Base-by-base conservation (phyloP, 2,888 invertebrate genomes). In the Stenodema calcarata region DNA sequence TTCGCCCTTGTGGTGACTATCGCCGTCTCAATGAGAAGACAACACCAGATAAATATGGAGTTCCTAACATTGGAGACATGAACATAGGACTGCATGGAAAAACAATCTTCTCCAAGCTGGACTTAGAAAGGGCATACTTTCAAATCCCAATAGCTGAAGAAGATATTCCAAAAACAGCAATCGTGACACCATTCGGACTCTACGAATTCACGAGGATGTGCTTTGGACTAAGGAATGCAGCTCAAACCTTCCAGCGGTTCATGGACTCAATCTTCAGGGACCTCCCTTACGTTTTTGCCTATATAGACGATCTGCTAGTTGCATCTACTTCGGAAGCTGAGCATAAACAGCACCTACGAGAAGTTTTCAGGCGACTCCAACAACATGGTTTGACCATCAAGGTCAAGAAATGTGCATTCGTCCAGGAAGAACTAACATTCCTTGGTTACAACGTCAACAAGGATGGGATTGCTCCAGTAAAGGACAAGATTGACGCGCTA, bases 1-100 rank as follows among this genome's bases (percentile, higher is more conserved):
- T 23, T 27, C 23, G 90, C 62, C 89, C 90, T 0, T 90, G 91
- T 82, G 91, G 91, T 6, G 91, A 89, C 88, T 92, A 91, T 86
- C 86, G 91, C 0, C 16, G 30, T 0, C 88, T 91, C 0, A 92
- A 91, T 87, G 82, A 88, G 0, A 78, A 80, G 0, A 91, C 91
- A 0, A 84, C 90, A 0, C 90, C 90, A 0, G 91, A 91, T 87
- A 76, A 89, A 2, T 91, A 91, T 85, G 91, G 91, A 0, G 87
- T 91, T 1, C 89, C 90, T 0, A 90, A 90, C 50, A 89, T 91
- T 0, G 89, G 90, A 11, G 90, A n/a, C n/a, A n/a, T n/a, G n/a
- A n/a, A 91, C 83, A 89, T 90, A 9, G 62, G 70, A 86, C 42
- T 12, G 14, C n/a, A n/a, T n/a, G n/a, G n/a, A n/a, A n/a, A n/a